phyloP scores from a whole-genome alignment of 2,113 vertebrate species.

The Cephalopterus ornatus region DNA sequence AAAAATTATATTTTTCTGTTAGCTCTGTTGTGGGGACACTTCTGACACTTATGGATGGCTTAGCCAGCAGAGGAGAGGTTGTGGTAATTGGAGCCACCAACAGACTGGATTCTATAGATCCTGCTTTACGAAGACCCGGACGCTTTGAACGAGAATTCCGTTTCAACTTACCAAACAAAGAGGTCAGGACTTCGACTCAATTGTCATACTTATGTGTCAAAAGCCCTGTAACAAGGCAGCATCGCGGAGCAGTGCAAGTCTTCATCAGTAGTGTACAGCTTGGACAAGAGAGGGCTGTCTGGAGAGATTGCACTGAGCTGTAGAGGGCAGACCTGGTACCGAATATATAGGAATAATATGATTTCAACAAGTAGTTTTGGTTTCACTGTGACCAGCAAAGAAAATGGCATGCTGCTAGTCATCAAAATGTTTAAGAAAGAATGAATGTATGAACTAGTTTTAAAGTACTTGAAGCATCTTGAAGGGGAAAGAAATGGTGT shows the following conservation, averaged over 20 bases:
- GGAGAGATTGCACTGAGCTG: background rate
- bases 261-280: background rate
- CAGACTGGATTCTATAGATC: conserved; percentile 92
- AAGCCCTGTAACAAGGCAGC: background rate
- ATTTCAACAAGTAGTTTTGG: background rate
- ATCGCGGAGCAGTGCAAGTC: rapidly evolving
- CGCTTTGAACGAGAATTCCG: conserved; percentile 94
- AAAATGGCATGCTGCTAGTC: background rate
- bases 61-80: conserved; percentile 88
- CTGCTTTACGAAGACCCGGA: conserved; percentile 91
- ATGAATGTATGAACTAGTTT: background rate
- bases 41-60: conserved; percentile 91
- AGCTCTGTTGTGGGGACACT: conserved; percentile 95
- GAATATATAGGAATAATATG: background rate
- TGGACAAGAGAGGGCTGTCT: background rate
- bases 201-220: background rate
- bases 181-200: conserved; percentile 70
- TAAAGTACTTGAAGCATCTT: background rate
- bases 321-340: background rate
- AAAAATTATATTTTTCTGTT: background rate
- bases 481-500: background rate
- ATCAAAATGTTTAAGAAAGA: background rate
- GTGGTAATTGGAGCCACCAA: conserved; percentile 96
- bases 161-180: conserved; percentile 89
- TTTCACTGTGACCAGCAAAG: background rate